These are phyloP conservation scores for Urocynchramus pylzowi DNA, from an alignment of 2,113 vertebrate genomes.

Conservation along the genomic window DNA sequence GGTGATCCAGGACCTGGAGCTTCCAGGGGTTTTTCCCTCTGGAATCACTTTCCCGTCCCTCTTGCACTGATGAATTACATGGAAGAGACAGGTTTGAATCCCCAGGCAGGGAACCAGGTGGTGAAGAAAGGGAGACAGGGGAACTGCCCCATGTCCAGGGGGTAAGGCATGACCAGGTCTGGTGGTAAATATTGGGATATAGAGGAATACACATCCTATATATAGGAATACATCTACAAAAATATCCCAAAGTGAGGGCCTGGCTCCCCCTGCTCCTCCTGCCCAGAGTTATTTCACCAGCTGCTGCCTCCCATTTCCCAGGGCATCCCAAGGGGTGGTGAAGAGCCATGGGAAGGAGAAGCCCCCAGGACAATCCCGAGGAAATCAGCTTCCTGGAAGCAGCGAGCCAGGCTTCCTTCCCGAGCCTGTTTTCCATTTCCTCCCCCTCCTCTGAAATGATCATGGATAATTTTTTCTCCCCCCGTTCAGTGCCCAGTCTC, in stretches of 20 bases:
- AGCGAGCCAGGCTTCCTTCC: background rate
- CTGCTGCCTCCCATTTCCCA: background rate
- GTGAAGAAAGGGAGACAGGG: background rate
- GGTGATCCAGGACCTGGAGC: background rate
- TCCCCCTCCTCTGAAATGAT: conserved; percentile 24
- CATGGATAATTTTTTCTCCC: background rate
- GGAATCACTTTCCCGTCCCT: background rate
- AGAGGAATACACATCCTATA: background rate
- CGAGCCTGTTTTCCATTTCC: conserved; percentile 15
- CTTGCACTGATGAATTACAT: background rate
- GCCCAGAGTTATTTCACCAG: background rate
- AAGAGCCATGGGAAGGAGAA: background rate
- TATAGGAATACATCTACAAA: background rate
- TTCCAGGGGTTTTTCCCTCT: background rate
- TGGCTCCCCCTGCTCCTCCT: background rate
- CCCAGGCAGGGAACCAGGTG: background rate
- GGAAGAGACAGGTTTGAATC: background rate
- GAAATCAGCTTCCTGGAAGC: conserved; percentile 11
- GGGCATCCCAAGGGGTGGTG: background rate
- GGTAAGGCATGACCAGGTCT: background rate
- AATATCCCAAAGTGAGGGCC: background rate
- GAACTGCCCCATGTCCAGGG: no score
- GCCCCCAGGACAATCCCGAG: background rate
- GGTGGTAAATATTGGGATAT: background rate
- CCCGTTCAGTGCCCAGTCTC: conserved; percentile 1